A percentile compares a stretch with the other conserved stretches of the same genome.
phyloP scores from a whole-genome alignment of 2,888 invertebrate genomes.

The Eupithecia subumbrata region DNA sequence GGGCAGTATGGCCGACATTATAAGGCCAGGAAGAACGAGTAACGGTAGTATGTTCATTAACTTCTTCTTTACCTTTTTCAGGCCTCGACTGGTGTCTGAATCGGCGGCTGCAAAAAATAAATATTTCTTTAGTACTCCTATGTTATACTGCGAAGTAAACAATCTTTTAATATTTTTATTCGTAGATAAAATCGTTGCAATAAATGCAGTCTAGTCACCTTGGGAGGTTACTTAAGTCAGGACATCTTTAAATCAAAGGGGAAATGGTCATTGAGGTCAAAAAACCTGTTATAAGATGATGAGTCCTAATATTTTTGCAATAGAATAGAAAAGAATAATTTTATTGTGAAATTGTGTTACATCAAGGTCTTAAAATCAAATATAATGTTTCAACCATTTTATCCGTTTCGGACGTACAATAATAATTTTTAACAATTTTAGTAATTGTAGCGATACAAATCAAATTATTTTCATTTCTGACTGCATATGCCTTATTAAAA shows the following conservation, averaged over 20 bases:
- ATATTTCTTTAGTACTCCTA: background rate
- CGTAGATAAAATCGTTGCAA: background rate
- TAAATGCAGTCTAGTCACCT: background rate
- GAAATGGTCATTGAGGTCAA: background rate
- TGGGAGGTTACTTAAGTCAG: background rate
- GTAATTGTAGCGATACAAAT: too few species aligned
- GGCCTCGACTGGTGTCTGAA: conserved; percentile 57
- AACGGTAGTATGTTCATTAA: conserved; percentile 79
- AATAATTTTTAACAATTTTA: too few species aligned
- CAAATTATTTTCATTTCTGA: too few species aligned
- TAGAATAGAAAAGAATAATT: too few species aligned
- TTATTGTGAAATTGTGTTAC: too few species aligned
- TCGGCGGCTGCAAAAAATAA: conserved; percentile 53
- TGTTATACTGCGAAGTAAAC: background rate
- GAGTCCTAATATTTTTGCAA: too few species aligned
- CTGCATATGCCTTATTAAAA: too few species aligned
- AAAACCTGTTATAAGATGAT: background rate
- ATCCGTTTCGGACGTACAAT: too few species aligned
- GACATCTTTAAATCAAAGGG: background rate
- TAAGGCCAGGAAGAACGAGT: conserved; percentile 85
- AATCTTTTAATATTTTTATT: background rate
- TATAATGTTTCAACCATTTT: too few species aligned
- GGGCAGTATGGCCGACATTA: conserved; percentile 87
- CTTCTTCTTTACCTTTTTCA: conserved; percentile 69
- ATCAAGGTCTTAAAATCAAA: too few species aligned